These are phyloP conservation scores for Axis porcinus DNA, from an alignment of 2,113 vertebrate genomes.

Conservation along the genomic window DNA sequence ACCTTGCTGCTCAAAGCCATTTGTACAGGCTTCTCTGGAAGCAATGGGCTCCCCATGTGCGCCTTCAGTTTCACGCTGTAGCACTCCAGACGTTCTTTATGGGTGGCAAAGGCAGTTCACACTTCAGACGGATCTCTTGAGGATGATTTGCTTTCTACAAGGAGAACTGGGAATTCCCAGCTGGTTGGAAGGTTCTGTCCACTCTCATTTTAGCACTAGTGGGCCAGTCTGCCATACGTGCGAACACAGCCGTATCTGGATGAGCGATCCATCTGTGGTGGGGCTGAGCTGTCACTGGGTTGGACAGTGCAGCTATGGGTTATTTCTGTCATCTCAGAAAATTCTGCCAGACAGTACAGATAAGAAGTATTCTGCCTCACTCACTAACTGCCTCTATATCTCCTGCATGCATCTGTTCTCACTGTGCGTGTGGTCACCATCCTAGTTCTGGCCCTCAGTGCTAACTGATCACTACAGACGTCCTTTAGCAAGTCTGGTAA, in stretches of 20 bases:
- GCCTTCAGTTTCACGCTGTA: conserved; percentile 32
- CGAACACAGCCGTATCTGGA: neutral
- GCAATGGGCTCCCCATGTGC: neutral
- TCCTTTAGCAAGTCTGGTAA: neutral
- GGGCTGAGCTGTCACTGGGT: neutral
- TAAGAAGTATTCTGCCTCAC: neutral
- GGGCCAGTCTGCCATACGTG: neutral
- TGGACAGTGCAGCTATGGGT: neutral
- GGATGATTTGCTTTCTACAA: conserved; percentile 18
- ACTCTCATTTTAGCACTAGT: neutral
- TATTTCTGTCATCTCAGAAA: neutral
- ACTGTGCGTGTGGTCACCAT: neutral
- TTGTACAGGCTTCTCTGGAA: neutral
- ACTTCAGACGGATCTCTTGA: conserved; percentile 27
- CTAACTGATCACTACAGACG: neutral
- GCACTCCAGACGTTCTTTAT: conserved; percentile 19
- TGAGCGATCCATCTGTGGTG: neutral
- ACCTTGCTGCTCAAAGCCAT: conserved; percentile 28
- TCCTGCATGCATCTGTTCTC: neutral
- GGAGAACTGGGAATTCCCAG: conserved; percentile 25
- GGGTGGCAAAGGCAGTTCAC: conserved; percentile 49
- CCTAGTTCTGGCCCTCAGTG: neutral
- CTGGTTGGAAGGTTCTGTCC: neutral
- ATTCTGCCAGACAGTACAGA: neutral
- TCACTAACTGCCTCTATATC: neutral